Evolutionary conservation across 2,888 invertebrate genomes (phyloP).

Genomic region (Lycophotia porphyrea): DNA sequence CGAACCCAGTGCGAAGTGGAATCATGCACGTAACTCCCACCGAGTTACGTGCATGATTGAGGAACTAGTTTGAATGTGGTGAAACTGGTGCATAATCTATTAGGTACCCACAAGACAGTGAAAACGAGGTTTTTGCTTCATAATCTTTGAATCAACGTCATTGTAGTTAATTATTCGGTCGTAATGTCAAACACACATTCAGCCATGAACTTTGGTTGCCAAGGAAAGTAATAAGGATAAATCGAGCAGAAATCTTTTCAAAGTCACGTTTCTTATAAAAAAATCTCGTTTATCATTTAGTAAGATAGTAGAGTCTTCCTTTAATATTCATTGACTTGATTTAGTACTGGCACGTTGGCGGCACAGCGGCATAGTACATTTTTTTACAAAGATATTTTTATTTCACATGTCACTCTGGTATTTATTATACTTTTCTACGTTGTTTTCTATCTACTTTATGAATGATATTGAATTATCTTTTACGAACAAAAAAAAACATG

Average conservation of each 20-base stretch:
- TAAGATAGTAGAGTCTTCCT: constrained; percentile 30
- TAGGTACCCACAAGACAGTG: no score
- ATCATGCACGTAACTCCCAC: no score
- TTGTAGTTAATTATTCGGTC: not conserved
- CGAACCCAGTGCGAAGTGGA: no score
- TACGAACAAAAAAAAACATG: not conserved
- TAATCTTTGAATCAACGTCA: no score
- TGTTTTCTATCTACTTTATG: not conserved
- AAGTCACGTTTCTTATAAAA: constrained; percentile 40
- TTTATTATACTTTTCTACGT: not conserved
- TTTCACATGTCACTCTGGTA: constrained; percentile 2
- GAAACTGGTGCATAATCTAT: no score
- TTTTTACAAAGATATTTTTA: not conserved
- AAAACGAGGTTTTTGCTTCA: no score
- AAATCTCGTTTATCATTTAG: constrained; percentile 39
- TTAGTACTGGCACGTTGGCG: constrained; percentile 71
- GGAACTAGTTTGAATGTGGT: no score
- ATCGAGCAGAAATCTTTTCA: constrained; percentile 19
- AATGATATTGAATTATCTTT: not conserved
- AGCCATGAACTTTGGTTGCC: not conserved
- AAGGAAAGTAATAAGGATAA: not conserved
- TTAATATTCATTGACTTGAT: constrained; percentile 73
- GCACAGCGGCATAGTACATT: not conserved
- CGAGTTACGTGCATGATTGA: no score
- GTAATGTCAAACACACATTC: not conserved